Evolutionary conservation across 2,888 invertebrate genomes (phyloP).

Genomic region (Acrobasis consociella): DNA sequence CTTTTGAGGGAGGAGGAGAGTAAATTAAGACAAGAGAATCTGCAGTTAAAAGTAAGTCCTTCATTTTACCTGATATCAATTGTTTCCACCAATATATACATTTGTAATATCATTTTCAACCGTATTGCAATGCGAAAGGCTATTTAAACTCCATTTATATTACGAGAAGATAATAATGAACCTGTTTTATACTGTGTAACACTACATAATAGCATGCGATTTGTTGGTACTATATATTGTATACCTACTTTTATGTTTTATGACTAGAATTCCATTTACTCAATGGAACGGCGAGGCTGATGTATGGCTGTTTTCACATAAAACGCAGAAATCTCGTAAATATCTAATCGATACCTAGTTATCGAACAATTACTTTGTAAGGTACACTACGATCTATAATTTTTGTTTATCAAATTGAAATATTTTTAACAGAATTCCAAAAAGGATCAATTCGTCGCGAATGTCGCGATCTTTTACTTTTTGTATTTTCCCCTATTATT

Average conservation of each 20-base stretch:
- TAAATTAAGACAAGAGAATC: constrained; percentile 92
- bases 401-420: too few relatives aligned
- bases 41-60: constrained; percentile 89
- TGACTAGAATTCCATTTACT: too few relatives aligned
- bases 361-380: background rate
- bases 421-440: too few relatives aligned
- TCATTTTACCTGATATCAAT: background rate
- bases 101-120: background rate
- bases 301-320: background rate
- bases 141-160: background rate
- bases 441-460: too few relatives aligned
- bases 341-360: background rate
- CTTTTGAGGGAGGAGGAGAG: constrained; percentile 90
- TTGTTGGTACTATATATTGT: background rate
- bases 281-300: too few relatives aligned
- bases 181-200: background rate
- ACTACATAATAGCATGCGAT: background rate
- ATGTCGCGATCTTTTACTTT: too few relatives aligned
- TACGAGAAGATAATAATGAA: background rate
- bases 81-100: background rate
- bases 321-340: background rate
- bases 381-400: too few relatives aligned
- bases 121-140: background rate
- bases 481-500: too few relatives aligned
- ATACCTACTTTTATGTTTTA: background rate